Conservation (phyloP, 1,140 invertebrate species). For the Bombyx mandarina region DNA sequence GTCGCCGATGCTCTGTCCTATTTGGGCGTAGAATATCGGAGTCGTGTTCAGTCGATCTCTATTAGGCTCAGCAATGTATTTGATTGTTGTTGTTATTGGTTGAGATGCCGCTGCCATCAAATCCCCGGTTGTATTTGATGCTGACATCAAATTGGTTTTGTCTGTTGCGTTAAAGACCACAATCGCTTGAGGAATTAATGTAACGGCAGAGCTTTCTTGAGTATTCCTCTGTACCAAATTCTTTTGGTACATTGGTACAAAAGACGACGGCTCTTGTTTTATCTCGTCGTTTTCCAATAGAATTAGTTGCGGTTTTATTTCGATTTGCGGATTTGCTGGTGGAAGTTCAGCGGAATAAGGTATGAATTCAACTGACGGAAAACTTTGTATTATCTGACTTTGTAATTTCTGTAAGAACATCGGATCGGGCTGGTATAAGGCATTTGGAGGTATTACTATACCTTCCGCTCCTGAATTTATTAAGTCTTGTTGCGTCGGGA, state of each 20-base stretch:
- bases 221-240: conserved; percentile 51
- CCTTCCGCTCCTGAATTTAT: conserved; percentile 42
- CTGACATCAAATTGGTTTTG: conserved; percentile 19
- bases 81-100: conserved; percentile 30
- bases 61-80: conserved; percentile 28
- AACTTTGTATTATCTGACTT: conserved; percentile 49
- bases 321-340: conserved; percentile 51
- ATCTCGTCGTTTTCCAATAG: conserved; percentile 51
- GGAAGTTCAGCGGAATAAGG: conserved; percentile 50
- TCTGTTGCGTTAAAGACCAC: conserved; percentile 37
- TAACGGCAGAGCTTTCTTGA: conserved; percentile 33
- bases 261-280: conserved; percentile 44
- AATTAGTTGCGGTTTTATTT: conserved; percentile 24
- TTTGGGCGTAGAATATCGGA: conserved; percentile 51
- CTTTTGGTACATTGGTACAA: conserved; percentile 28
- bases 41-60: conserved; percentile 35
- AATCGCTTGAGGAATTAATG: conserved; percentile 42
- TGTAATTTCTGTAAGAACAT: conserved; percentile 55
- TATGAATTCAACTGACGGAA: conserved; percentile 46
- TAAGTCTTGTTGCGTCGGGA: conserved; percentile 40
- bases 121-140: conserved; percentile 32
- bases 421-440: conserved; percentile 53
- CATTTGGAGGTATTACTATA: conserved; percentile 44
- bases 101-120: conserved; percentile 29
- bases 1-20: conserved; percentile 42